Base-by-base conservation (phyloP, 2,888 invertebrate species). In the Escarpia spicata region DNA sequence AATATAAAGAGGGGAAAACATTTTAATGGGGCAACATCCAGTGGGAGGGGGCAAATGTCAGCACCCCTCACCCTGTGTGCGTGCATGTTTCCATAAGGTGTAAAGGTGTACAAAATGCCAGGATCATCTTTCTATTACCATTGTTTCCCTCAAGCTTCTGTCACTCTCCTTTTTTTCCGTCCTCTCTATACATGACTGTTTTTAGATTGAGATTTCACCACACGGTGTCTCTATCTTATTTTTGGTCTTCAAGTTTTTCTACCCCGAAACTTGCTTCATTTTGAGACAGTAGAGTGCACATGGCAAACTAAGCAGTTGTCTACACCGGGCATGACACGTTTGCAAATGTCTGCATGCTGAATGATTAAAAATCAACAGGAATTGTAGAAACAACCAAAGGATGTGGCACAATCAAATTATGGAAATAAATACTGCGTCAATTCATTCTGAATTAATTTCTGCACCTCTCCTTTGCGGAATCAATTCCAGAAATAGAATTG, bases 401-500 rank as follows among this genome's bases (percentile, higher is more conserved):
- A 75, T 15, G 15, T 75, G 75, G 26, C 26, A 75, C 75, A 75
- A 75, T 75, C 75, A 6, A 75, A 75, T 75, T 75, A 75, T 75
- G 26, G 75, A 75, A 75, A 75, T 75, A 75, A 26, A 75, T 75
- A 75, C 75, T 75, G 19, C 26, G 75, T n/a, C 75, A 26, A 26
- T 75, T 75, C 26, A 26, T 75, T 75, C 75, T 15, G 26, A 75
- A 26, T 26, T 19, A 75, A 75, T 75, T 75, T 75, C 75, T 75
- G 75, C n/a, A 26, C 75, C 75, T 75, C n/a, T 26, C n/a, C 75
- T 75, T 6, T 15, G 75, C 26, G 6, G 75, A 75, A 75, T 75
- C 75, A 75, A 26, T 75, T 75, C 75, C 75, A n/a, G 75, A 75
- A 75, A 19, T 75, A 75, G 75, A 75, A 75, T 75, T 75, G 75